A percentile compares a stretch with the other conserved stretches of the same genome.
phyloP scores from a whole-genome alignment of 1,140 invertebrate genomes.

The Panonychus citri region DNA sequence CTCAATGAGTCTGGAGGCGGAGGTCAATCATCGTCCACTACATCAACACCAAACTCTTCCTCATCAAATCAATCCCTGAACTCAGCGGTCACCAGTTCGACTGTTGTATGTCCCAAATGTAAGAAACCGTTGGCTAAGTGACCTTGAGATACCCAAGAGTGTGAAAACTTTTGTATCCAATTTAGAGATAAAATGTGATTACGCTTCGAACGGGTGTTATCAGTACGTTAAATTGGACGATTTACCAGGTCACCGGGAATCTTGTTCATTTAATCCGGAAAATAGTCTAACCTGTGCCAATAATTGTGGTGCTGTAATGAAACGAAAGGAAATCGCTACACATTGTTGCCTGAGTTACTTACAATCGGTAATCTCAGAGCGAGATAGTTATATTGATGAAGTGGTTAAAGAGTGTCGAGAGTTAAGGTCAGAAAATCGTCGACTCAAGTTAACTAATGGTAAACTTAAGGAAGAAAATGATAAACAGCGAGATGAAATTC shows the following conservation, averaged over 20 bases:
- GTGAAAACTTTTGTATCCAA: not conserved
- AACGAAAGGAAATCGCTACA: not conserved
- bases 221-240: not conserved
- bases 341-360: not conserved
- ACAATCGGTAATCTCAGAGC: not conserved
- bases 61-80: not conserved
- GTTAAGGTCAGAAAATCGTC: not conserved
- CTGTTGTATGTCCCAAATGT: not conserved
- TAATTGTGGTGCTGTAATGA: not conserved
- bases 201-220: not conserved
- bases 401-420: not conserved
- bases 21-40: not conserved
- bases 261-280: not conserved
- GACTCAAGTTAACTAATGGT: not conserved
- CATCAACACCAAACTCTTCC: too few species aligned
- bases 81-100: not conserved
- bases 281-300: not conserved
- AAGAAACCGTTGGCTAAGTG: not conserved
- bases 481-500: not conserved
- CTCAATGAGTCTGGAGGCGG: not conserved
- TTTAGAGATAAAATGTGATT: not conserved
- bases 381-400: not conserved
- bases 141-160: not conserved
- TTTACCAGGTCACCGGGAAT: not conserved
- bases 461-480: not conserved